Evolutionary conservation across 2,113 vertebrate species (phyloP), one percentile per base, ranked within the genome.

Genomic region (Caracal caracal): DNA sequence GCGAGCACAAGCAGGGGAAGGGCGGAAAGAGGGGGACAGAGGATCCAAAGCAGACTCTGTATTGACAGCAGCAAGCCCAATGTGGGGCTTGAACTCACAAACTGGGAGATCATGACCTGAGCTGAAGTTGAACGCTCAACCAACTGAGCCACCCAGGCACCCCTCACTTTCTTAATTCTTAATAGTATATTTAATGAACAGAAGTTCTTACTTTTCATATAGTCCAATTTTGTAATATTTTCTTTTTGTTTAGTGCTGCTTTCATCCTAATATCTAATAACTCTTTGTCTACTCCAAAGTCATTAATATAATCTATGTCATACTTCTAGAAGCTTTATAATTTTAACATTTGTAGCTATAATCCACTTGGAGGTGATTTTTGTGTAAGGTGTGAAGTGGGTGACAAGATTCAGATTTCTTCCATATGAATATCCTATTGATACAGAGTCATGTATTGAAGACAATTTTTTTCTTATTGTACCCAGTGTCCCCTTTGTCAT

Each of bases 281-380:
- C 33, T 12, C 51, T 82, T 78, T 33, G 22, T 86, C 73, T 90
- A 68, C 30, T 35, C 63, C 49, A 37, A 86, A 89, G 47, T 56
- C 56, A 47, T 89, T n/a, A 63, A 68, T 26, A 33, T 43, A 81
- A 35, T 61, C 33, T 76, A 16, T 47, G 4, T 63, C 37, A 61
- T 43, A 76, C 19, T 30, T 94, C n/a, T 81, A 73, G 56, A 96
- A 94, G 3, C 19, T 78, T 71, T 82, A 56, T 70, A 70, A 79
- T 49, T 88, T 92, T 63, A 81, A 75, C 19, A 85, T 88, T 63
- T 88, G 43, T 80, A 97, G 35, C 65, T 85, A 19, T 76, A 51
- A 92, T 75, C 73, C 22, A 51, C 79, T 43, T 92, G 33, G 79
- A 84, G 49, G 16, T 61, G 24, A 84, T 81, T 92, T 94, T 97